Conservation (phyloP, 2,888 invertebrate species). For the Nasonovia ribisnigri region DNA sequence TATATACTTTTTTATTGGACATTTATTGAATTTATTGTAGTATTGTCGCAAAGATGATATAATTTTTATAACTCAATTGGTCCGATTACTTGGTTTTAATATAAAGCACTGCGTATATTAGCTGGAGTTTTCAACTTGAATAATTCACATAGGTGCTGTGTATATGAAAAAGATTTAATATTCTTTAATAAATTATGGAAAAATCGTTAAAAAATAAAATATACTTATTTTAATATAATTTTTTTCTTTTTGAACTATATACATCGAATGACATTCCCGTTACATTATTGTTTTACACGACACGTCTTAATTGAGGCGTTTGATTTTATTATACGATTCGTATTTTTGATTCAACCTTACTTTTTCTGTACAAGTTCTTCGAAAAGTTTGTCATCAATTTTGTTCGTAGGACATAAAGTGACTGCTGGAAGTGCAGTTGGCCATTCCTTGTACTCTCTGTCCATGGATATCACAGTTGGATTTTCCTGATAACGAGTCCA, state of each 20-base stretch:
- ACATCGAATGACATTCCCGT: background rate
- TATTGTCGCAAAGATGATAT: too few species aligned
- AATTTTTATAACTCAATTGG: too few species aligned
- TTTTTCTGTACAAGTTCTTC: slow-evolving; percentile 22
- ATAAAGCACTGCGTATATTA: too few species aligned
- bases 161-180: background rate
- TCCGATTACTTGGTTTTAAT: too few species aligned
- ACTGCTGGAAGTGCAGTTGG: slow-evolving; percentile 69
- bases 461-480: slow-evolving; percentile 69
- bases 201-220: background rate
- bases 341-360: background rate
- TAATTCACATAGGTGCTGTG: background rate
- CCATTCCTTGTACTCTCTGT: slow-evolving; percentile 69
- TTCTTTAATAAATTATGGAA: background rate
- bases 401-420: slow-evolving; percentile 68
- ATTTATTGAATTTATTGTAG: too few species aligned
- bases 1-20: too few species aligned
- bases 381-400: slow-evolving; percentile 64
- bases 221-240: background rate
- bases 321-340: background rate
- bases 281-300: background rate
- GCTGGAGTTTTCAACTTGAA: background rate
- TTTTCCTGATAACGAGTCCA: slow-evolving; percentile 68
- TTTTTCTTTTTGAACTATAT: background rate
- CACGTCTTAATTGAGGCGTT: background rate